Evolutionary conservation across 2,113 vertebrate species (phyloP).

Genomic region (Spilogale gracilis): DNA sequence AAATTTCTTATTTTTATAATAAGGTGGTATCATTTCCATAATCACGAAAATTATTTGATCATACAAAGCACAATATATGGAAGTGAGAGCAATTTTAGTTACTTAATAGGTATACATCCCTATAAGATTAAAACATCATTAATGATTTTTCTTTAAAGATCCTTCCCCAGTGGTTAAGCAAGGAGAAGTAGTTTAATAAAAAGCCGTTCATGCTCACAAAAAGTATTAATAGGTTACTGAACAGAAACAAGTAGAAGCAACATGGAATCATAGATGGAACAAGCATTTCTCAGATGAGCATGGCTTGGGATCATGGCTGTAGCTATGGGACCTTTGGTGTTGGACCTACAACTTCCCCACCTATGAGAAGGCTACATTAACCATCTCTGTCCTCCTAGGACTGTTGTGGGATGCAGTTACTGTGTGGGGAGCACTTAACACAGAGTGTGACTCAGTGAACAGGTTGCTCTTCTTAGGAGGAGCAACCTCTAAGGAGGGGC

Average conservation of each 20-base stretch:
- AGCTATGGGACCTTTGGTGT: background rate
- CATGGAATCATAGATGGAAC: background rate
- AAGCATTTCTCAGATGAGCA: background rate
- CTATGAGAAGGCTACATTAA: background rate
- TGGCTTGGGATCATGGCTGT: background rate
- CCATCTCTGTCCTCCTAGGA: background rate
- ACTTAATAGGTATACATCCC: background rate
- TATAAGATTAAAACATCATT: background rate
- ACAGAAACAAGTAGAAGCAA: background rate
- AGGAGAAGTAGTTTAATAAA: background rate
- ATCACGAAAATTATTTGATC: slow-evolving; percentile 20
- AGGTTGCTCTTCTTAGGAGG: background rate
- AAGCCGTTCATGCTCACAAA: background rate
- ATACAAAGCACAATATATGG: background rate
- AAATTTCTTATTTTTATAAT: slow-evolving; percentile 10
- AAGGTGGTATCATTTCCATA: background rate
- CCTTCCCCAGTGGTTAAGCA: background rate
- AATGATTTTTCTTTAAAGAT: background rate
- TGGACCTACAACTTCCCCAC: background rate
- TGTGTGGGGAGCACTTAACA: background rate
- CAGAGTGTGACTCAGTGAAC: background rate
- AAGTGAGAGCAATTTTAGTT: background rate
- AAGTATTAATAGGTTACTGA: background rate
- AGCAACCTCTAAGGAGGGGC: background rate
- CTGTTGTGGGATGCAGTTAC: background rate